phyloP scores from a whole-genome alignment of 2,888 invertebrate species.

The Bellardia pandia region DNA sequence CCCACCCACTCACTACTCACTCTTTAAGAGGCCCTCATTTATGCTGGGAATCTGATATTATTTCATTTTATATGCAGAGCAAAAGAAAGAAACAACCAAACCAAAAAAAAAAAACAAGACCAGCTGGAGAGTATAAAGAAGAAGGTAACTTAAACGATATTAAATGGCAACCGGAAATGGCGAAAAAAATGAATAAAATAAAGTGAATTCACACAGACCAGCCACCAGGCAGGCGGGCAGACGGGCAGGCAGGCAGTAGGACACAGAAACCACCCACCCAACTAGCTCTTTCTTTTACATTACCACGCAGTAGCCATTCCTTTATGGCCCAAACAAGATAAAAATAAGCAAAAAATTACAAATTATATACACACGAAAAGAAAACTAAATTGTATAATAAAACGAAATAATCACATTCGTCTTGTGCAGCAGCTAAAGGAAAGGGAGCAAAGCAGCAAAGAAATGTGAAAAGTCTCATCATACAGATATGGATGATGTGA shows the following conservation, averaged over 20 bases:
- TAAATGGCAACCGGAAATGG: constrained; percentile 72
- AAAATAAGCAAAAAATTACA: constrained; percentile 48
- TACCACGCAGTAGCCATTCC: constrained; percentile 20
- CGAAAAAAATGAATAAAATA: constrained; percentile 61
- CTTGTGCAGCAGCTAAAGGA: not conserved
- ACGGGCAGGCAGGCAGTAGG: not conserved
- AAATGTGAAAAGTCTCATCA: not conserved
- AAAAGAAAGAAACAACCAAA: constrained; percentile 32
- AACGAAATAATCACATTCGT: constrained; percentile 55
- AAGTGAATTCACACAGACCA: constrained; percentile 58
- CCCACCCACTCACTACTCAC: constrained; percentile 8
- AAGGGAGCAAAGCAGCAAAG: not conserved
- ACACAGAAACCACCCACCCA: constrained; percentile 12
- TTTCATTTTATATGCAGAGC: constrained; percentile 70
- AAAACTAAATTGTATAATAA: constrained; percentile 68
- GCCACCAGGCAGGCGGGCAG: not conserved
- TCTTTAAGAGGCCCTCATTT: constrained; percentile 3
- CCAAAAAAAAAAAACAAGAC: constrained; percentile 51
- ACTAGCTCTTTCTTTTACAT: constrained; percentile 10
- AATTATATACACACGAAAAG: constrained; percentile 64
- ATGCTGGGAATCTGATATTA: constrained; percentile 59
- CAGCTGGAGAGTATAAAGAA: constrained; percentile 67
- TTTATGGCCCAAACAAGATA: constrained; percentile 50
- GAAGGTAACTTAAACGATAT: constrained; percentile 71
- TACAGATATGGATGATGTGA: not conserved